Evolutionary conservation across 2,888 invertebrate species (phyloP), one percentile per base, ranked within the genome.

Genomic region (Drosophila histrio): DNA sequence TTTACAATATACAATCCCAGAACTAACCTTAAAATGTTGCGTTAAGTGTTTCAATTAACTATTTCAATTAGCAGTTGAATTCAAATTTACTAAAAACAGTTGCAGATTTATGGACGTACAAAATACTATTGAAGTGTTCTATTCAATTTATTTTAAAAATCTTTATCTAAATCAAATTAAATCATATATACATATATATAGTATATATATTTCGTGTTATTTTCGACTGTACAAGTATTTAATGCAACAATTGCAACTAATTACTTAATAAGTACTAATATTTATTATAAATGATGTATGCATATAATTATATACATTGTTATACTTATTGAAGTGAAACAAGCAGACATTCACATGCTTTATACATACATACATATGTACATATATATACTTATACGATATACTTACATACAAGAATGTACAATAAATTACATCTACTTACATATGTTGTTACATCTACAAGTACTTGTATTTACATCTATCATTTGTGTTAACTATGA

Each of bases 401-500:
- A n/a, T n/a, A n/a, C n/a, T n/a, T n/a, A n/a, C n/a, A n/a, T n/a
- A n/a, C 50, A 63, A 54, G 6, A 76, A 64, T 72, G 71, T 70
- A 70, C 66, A 77, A 77, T 73, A 60, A 61, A 50, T 59, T 50
- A 54, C 69, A 72, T 72, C 68, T 58, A 32, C 44, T 19, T 46
- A 41, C 39, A 21, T 24, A 59, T 74, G 56, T 52, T 70, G 57
- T 61, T 54, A 63, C 26, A 70, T 44, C 49, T 56, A 72, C 39
- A 66, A 36, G 26, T 30, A 46, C 44, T 3, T 44, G 52, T 41
- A 71, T 64, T 66, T 73, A 85, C 73, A 81, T 56, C 62, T 68
- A 64, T 79, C 64, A 75, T 82, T 88, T 87, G 87, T 85, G 81
- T 87, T 88, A 84, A 72, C 84, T 79, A 84, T 76, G 83, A 84